Conservation (phyloP, 1,140 invertebrate species). For the Tachypleus tridentatus region DNA sequence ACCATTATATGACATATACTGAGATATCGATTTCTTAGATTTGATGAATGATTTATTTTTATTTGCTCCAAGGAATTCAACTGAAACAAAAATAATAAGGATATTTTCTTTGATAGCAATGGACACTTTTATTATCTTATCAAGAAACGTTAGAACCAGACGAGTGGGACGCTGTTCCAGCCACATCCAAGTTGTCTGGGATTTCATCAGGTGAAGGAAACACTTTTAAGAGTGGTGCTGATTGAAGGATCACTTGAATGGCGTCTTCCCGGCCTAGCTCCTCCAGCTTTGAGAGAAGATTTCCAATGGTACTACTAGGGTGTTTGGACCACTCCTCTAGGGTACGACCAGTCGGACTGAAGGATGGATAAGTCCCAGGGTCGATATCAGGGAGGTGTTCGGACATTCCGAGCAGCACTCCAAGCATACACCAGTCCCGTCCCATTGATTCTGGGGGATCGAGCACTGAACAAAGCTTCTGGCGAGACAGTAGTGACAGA, state of each 20-base stretch:
- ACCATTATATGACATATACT: too few species aligned
- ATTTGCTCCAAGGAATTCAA: too few species aligned
- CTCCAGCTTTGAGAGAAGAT: conserved; percentile 37
- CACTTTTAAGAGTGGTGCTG: conserved; percentile 36
- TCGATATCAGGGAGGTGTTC: conserved; percentile 43
- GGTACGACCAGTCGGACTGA: conserved; percentile 39
- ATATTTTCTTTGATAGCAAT: too few species aligned
- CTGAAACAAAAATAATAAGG: too few species aligned
- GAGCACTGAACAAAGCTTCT: conserved; percentile 44
- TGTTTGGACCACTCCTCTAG: conserved; percentile 38
- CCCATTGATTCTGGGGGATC: conserved; percentile 66
- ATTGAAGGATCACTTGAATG: conserved; percentile 37
- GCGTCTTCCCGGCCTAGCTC: conserved; percentile 42
- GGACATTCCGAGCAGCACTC: conserved; percentile 53
- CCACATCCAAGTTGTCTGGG: too few species aligned
- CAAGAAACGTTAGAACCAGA: too few species aligned
- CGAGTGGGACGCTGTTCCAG: too few species aligned
- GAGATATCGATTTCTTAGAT: too few species aligned
- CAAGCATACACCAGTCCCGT: conserved; percentile 68
- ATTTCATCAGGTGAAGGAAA: too few species aligned
- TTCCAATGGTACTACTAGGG: conserved; percentile 35
- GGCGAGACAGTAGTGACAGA: conserved; percentile 40
- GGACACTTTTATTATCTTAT: too few species aligned
- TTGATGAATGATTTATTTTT: too few species aligned
- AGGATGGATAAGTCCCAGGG: conserved; percentile 27